Evolutionary conservation across 2,113 vertebrate genomes (phyloP).

Genomic region (Polyodon spathula): DNA sequence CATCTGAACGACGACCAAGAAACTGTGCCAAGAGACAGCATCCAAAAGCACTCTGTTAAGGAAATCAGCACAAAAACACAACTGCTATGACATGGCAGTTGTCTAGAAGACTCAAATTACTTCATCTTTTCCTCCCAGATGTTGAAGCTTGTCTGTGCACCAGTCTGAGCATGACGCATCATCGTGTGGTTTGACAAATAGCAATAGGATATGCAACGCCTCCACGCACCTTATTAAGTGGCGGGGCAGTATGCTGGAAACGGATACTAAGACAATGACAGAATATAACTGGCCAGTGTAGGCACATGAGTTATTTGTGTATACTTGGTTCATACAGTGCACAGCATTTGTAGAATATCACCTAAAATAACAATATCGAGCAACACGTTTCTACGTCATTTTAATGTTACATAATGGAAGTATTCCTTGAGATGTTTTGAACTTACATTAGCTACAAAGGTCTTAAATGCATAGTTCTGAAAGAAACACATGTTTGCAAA

Average conservation of each 20-base stretch:
- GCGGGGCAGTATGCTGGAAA: constrained; percentile 30
- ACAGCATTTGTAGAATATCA: no score
- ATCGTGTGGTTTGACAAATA: constrained; percentile 25
- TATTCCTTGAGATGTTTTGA: no score
- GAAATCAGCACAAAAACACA: constrained; percentile 16
- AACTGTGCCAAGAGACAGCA: no score
- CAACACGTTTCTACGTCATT: no score
- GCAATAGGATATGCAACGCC: constrained; percentile 20
- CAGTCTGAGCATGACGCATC: constrained; percentile 24
- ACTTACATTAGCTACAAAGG: no score
- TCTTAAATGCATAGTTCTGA: no score
- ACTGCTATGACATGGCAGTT: background rate
- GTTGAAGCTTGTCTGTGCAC: constrained; percentile 11
- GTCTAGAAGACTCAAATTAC: constrained; percentile 11
- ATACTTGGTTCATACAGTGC: no score
- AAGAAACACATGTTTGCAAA: no score
- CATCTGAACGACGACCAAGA: no score
- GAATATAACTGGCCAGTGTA: constrained; percentile 27
- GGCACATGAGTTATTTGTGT: no score
- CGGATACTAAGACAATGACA: constrained; percentile 34
- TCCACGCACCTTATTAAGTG: constrained; percentile 30
- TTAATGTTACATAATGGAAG: no score
- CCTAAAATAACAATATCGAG: no score
- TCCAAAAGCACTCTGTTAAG: background rate
- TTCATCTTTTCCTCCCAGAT: constrained; percentile 24